Conservation (phyloP, 2,113 vertebrate species). For the Caretta caretta region DNA sequence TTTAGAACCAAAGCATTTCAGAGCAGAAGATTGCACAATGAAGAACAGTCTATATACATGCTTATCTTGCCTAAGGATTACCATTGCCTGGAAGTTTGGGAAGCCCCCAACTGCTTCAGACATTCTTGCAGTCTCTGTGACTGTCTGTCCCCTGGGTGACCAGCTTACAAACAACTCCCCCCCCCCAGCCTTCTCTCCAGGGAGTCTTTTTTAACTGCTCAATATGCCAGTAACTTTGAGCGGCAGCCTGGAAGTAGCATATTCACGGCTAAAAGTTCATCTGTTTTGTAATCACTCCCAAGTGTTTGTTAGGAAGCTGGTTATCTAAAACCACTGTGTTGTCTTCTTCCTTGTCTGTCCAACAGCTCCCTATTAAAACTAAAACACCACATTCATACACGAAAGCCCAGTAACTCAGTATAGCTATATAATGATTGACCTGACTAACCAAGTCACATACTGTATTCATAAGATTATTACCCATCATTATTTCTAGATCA, state of each 20-base stretch:
- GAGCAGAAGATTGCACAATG: neutral
- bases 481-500: neutral
- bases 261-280: neutral
- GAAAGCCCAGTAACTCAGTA: neutral
- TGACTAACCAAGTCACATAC: neutral
- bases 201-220: neutral
- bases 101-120: neutral
- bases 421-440: neutral
- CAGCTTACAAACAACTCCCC: neutral
- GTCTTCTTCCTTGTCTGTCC: neutral
- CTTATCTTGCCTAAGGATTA: neutral
- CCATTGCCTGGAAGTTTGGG: neutral
- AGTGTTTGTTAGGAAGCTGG: too few species aligned
- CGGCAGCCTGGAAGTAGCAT: neutral
- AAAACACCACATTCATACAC: neutral
- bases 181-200: too few species aligned
- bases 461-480: neutral
- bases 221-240: neutral
- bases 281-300: neutral
- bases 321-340: neutral
- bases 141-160: neutral
- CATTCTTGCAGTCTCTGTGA: neutral
- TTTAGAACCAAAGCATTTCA: neutral
- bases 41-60: neutral
- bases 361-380: neutral